Evolutionary conservation across 2,888 invertebrate genomes (phyloP), one percentile per base, ranked within the genome.

Genomic region (Syritta pipiens): DNA sequence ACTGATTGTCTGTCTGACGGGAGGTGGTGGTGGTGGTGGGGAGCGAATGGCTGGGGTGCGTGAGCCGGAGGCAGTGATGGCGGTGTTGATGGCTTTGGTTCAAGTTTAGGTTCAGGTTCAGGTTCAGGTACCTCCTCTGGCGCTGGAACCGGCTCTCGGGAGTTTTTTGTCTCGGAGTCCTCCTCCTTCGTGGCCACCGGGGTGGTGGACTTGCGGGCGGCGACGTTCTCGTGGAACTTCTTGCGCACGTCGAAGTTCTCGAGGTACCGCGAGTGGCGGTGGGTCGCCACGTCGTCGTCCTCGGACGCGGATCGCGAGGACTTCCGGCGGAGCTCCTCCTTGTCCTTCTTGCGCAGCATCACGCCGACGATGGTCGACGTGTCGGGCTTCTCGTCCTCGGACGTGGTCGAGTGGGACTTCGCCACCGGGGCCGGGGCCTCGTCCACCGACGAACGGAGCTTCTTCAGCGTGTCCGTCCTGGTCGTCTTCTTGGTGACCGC

Each of bases 231-330:
- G 26, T 87, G 86, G 42, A 86, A 85, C 68, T 87, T 87, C 35
- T 85, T 86, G 30, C 86, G 87, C 35, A 88, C 87, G 79, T 89
- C 89, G 60, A 89, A 88, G 69, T 84, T 88, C 81, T 89, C 89
- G 26, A 89, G 83, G 46, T 88, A 89, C 5, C 87, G 84, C 1
- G 89, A 89, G 51, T 89, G 88, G 0, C 89, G 85, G 55, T 86
- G 85, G 53, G 83, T 84, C 5, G 79, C 57, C 7, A 85, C 76
- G 55, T 83, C 84, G 48, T 88, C 88, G 3, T 88, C 88, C 72
- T 88, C 88, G 2, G 87, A 87, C 4, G 86, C 87, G 4, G 87
- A 86, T 30, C 85, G 84, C 1, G 87, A 83, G 62, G 82, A 88
- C 51, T 85, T 84, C 12, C 81, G 83, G 28, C 83, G 83, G 22